Conservation (phyloP, 2,113 vertebrate species). For the Sapayoa aenigma region DNA sequence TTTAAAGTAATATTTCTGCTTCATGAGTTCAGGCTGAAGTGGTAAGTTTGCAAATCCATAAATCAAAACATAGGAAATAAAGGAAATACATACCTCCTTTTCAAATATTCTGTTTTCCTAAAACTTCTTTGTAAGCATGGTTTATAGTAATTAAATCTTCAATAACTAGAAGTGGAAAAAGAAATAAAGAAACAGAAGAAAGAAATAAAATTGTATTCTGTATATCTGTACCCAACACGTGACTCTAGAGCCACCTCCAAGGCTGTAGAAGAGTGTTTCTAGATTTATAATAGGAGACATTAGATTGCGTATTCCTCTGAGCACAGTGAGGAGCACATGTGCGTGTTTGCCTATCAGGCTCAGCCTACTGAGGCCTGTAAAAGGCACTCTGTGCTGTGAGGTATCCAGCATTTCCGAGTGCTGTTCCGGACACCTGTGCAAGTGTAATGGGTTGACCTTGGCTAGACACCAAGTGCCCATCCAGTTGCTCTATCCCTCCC, state of each 20-base stretch:
- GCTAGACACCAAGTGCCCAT: too few relatives aligned
- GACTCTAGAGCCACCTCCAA: neutral
- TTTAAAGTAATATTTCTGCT: constrained; percentile 85
- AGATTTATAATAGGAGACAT: neutral
- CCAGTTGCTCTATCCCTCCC: too few relatives aligned
- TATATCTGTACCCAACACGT: neutral
- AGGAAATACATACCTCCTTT: constrained; percentile 42
- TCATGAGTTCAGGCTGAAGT: constrained; percentile 75
- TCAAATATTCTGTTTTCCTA: constrained; percentile 15
- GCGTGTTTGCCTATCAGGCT: neutral
- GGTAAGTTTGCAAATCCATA: constrained; percentile 51
- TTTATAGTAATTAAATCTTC: constrained; percentile 22
- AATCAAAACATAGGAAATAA: constrained; percentile 45
- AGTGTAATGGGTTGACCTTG: neutral
- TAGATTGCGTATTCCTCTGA: neutral
- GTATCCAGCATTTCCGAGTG: neutral
- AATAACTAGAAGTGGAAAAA: neutral
- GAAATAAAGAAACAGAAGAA: neutral
- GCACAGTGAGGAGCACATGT: neutral
- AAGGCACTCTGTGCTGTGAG: neutral
- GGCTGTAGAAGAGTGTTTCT: neutral
- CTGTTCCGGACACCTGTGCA: neutral
- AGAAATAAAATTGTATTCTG: constrained; percentile 1
- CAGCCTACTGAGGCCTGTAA: neutral
- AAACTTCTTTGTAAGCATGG: neutral